A percentile compares a stretch with the other conserved stretches of the same genome.
phyloP scores from a whole-genome alignment of 2,797 vertebrate species.

The Semaprochilodus insignis region DNA sequence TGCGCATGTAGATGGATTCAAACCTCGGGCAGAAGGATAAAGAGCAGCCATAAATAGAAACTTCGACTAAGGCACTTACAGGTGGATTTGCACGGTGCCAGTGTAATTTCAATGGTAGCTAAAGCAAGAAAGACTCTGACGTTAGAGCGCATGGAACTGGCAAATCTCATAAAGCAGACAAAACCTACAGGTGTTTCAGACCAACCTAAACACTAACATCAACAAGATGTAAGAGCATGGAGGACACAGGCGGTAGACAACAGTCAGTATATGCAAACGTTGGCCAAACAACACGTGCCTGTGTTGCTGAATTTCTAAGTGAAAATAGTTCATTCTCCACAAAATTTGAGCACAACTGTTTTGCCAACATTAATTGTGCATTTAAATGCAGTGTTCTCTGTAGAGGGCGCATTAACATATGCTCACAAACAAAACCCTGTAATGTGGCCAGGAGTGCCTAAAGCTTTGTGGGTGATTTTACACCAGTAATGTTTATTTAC shows the following conservation, averaged over 20 bases:
- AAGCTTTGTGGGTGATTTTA: too few species aligned
- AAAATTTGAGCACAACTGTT: too few species aligned
- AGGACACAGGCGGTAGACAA: neutral
- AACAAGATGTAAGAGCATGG: neutral
- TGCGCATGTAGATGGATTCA: neutral
- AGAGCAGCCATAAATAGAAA: neutral
- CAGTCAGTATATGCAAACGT: neutral
- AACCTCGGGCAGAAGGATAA: neutral
- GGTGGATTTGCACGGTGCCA: conserved; percentile 11
- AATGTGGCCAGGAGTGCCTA: too few species aligned
- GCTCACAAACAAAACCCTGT: too few species aligned
- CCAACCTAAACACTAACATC: neutral
- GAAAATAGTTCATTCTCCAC: too few species aligned
- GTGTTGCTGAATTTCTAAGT: too few species aligned
- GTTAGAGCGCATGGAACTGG: neutral
- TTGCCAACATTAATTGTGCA: too few species aligned
- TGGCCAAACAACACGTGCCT: too few species aligned
- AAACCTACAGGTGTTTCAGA: neutral
- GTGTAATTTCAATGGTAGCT: neutral
- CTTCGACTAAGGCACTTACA: neutral
- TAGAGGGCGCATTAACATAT: too few species aligned
- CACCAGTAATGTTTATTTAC: too few species aligned
- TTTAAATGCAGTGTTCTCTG: too few species aligned
- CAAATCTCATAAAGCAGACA: conserved; percentile 8
- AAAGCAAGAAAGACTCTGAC: neutral